These are phyloP conservation scores for Blastobasis lacticolella DNA, from an alignment of 2,888 invertebrate species.

Conservation along the genomic window DNA sequence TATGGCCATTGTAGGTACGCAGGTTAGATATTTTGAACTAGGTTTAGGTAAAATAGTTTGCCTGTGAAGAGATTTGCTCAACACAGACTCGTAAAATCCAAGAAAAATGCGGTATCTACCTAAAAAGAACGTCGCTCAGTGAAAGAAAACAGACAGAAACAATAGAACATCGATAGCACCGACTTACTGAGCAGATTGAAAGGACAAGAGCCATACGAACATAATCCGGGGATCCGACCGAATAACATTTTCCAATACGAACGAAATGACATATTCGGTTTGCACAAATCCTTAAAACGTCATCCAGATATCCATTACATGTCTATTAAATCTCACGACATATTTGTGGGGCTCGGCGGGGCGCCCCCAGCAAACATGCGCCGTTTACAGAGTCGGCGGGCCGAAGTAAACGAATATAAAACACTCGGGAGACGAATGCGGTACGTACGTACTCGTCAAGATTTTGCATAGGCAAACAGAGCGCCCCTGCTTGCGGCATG, in stretches of 20 bases:
- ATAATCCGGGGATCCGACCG: slow-evolving; percentile 64
- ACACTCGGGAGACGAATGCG: slow-evolving; percentile 71
- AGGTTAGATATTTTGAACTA: too few relatives aligned
- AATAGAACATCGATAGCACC: slow-evolving; percentile 11
- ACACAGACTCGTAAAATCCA: too few relatives aligned
- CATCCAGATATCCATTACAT: slow-evolving; percentile 75
- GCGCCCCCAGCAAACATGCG: slow-evolving; percentile 70
- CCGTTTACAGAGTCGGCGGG: slow-evolving; percentile 68
- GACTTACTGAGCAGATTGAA: slow-evolving; percentile 24
- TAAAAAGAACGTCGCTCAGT: too few relatives aligned
- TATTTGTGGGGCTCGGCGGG: slow-evolving; percentile 64
- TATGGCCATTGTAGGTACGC: too few relatives aligned
- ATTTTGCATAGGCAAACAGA: slow-evolving; percentile 72
- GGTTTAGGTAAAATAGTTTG: too few relatives aligned
- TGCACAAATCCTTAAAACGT: slow-evolving; percentile 75
- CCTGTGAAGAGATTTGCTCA: too few relatives aligned
- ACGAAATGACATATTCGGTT: slow-evolving; percentile 73
- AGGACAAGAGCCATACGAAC: slow-evolving; percentile 28
- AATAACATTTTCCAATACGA: slow-evolving; percentile 68
- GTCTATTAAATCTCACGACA: slow-evolving; percentile 75
- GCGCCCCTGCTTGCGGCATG: slow-evolving; percentile 36
- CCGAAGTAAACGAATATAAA: slow-evolving; percentile 74
- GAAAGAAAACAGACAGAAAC: slow-evolving; percentile 1
- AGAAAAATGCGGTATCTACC: too few relatives aligned
- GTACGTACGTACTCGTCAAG: slow-evolving; percentile 69